Evolutionary conservation across 2,888 invertebrate genomes (phyloP), one percentile per base, ranked within the genome.

Genomic region (Agriopis aurantiaria): DNA sequence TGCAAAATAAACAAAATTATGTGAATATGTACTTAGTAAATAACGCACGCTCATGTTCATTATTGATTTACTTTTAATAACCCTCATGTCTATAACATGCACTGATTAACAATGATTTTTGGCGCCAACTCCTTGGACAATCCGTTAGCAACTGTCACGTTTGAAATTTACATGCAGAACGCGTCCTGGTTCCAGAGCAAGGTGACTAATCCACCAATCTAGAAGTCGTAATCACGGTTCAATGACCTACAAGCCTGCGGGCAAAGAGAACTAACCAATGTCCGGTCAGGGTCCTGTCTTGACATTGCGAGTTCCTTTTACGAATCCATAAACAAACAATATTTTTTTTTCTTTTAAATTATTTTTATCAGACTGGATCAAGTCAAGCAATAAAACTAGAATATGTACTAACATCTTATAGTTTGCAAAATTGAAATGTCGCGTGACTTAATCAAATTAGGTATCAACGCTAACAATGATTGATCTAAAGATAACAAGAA

Each of bases 241-340:
- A 85, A 81, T 80, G 89, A 75, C 88, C 87, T 65, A 68, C 77
- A 64, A 73, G 65, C 76, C 56, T 46, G 64, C 64, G 68, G 73
- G 67, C 74, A 78, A 75, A 78, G 82, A 83, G 82, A 85, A 78
- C 82, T 83, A 83, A 84, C 86, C 86, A 84, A 85, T 88, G 87
- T 84, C 85, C 88, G 89, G 89, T 89, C 90, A 89, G 84, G 91
- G 89, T 86, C 85, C 79, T 76, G 78, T 80, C 84, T 85, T 88
- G 88, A 88, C 90, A 89, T 87, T 89, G 87, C 82, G 71, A 75
- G 80, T 83, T 84, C 84, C 80, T 81, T 83, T 82, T 85, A 75
- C 78, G 78, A 81, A 78, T 74, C 74, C 73, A 57, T 23, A 57
- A 67, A 58, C 58, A 61, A 51, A 17, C 61, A 40, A 49, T 43